phyloP scores from a whole-genome alignment of 2,888 invertebrate species.

The Zootermopsis nevadensis region DNA sequence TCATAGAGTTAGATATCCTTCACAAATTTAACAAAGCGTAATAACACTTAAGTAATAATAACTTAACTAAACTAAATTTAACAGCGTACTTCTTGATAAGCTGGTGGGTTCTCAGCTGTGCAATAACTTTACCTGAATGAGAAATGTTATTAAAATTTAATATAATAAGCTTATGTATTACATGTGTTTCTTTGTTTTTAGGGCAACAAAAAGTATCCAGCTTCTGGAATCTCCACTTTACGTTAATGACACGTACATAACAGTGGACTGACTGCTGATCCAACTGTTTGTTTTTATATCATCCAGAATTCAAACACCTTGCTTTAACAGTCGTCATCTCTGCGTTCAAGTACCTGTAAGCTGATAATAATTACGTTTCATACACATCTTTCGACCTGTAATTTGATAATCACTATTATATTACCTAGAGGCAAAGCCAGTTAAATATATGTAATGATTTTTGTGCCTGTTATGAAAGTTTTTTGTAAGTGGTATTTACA shows the following conservation, averaged over 20 bases:
- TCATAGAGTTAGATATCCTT: no score
- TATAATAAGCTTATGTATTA: no score
- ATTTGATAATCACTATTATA: constrained; percentile 27
- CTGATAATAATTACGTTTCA: constrained; percentile 1
- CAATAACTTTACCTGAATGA: no score
- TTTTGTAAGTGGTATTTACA: background rate
- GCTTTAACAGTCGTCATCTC: background rate
- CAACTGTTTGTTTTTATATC: background rate
- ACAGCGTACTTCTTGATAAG: no score
- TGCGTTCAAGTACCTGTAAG: background rate
- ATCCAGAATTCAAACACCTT: background rate
- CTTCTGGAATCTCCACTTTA: background rate
- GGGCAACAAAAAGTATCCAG: no score
- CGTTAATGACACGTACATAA: background rate
- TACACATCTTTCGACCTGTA: background rate
- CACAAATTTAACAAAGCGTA: no score
- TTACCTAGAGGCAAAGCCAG: background rate
- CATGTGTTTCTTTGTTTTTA: no score
- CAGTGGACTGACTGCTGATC: background rate
- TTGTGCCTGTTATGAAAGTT: background rate
- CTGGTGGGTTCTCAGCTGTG: no score
- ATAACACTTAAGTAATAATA: no score
- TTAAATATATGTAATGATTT: background rate
- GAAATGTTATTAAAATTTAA: no score
- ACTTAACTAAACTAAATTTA: no score